Evolutionary conservation across 35 echinoderm and acorn worm genomes (phyloP).

Genomic region (Holothuria glaberrima): DNA sequence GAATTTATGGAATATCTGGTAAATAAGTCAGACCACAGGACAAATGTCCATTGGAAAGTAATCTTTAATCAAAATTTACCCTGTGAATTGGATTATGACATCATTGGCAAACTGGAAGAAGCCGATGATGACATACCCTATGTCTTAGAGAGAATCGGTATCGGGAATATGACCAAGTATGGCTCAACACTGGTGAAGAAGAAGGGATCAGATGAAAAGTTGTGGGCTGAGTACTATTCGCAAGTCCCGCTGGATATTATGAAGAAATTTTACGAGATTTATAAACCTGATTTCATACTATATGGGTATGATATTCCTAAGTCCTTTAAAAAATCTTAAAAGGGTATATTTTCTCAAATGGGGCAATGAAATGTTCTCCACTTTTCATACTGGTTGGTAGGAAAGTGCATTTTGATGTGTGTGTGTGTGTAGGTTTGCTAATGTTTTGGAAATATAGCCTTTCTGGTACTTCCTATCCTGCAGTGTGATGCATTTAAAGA

Average conservation of each 20-base stretch:
- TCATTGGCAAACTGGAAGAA: constrained; percentile 85
- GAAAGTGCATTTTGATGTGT: too few relatives aligned
- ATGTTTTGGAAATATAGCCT: too few relatives aligned
- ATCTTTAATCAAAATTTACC: constrained; percentile 80
- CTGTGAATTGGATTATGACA: constrained; percentile 79
- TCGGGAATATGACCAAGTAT: constrained; percentile 59
- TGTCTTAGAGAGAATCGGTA: constrained; percentile 69
- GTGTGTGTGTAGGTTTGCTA: too few relatives aligned
- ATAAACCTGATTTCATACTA: constrained; percentile 81
- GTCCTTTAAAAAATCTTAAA: not conserved
- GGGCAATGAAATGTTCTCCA: too few relatives aligned
- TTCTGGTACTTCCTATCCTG: too few relatives aligned
- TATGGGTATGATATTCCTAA: constrained; percentile 90
- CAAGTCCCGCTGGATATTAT: constrained; percentile 59
- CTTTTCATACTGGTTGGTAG: too few relatives aligned
- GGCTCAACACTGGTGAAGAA: constrained; percentile 48
- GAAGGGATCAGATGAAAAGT: constrained; percentile 28
- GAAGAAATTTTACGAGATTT: constrained; percentile 76
- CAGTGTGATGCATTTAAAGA: too few relatives aligned
- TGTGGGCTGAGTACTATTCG: constrained; percentile 74
- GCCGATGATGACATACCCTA: constrained; percentile 76
- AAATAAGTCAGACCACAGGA: constrained; percentile 39
- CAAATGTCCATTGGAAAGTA: constrained; percentile 88
- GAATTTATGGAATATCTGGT: constrained; percentile 87
- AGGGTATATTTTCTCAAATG: too few relatives aligned